A percentile compares a stretch with the other conserved stretches of the same genome.
Conservation (phyloP, 2,113 vertebrate species). For the Myxocyprinus asiaticus region DNA sequence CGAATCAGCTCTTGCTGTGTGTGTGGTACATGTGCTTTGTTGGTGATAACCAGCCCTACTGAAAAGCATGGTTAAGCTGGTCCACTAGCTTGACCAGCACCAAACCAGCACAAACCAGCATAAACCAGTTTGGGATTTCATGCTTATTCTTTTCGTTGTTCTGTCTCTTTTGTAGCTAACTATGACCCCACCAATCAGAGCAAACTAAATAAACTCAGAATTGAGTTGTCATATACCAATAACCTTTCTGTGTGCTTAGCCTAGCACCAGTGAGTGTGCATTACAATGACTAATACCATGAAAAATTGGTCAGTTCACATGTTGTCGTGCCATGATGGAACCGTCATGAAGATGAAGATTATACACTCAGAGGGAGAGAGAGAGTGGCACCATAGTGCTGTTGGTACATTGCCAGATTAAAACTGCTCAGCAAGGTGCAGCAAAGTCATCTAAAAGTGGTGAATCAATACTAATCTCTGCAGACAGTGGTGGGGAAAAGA, state of each 20-base stretch:
- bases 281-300: constrained; percentile 22
- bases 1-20: too few relatives aligned
- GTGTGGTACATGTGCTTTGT: too few relatives aligned
- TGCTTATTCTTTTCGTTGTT: too few relatives aligned
- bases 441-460: constrained; percentile 51
- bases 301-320: constrained; percentile 42
- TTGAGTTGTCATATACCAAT: constrained; percentile 28
- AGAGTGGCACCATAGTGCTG: constrained; percentile 33
- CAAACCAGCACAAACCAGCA: too few relatives aligned
- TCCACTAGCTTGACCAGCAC: too few relatives aligned
- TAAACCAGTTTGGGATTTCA: too few relatives aligned
- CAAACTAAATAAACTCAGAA: constrained; percentile 21
- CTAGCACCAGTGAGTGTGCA: neutral
- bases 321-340: constrained; percentile 27
- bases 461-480: constrained; percentile 58
- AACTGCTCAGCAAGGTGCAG: constrained; percentile 44
- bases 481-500: constrained; percentile 53
- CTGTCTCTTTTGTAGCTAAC: neutral
- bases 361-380: constrained; percentile 29
- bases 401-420: constrained; percentile 47
- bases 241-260: constrained; percentile 22
- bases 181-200: neutral
- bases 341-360: constrained; percentile 49
- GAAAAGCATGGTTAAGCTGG: too few relatives aligned
- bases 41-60: too few relatives aligned